These are phyloP conservation scores for Rhagonycha lutea DNA, from an alignment of 2,888 invertebrate genomes.

Conservation along the genomic window DNA sequence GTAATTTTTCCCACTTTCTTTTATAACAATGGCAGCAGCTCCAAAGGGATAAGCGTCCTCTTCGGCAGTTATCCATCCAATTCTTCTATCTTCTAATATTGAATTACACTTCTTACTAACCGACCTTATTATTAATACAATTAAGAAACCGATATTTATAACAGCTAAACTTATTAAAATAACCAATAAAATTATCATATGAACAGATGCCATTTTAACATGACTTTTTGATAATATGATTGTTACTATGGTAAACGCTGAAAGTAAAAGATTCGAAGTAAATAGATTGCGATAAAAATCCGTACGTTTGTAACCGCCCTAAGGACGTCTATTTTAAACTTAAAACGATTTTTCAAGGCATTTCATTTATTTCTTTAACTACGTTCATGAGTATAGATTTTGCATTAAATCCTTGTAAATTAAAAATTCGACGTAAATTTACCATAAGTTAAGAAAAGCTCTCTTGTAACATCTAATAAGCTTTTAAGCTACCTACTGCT, in stretches of 20 bases:
- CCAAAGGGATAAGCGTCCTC: background rate
- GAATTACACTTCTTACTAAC: too few relatives aligned
- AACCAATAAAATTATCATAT: background rate
- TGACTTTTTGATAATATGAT: too few relatives aligned
- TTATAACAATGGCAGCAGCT: background rate
- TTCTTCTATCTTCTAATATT: background rate
- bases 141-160: background rate
- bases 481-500: slow-evolving; percentile 4
- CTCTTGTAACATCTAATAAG: background rate
- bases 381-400: background rate
- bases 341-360: background rate
- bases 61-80: background rate
- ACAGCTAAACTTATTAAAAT: background rate
- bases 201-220: background rate
- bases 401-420: background rate
- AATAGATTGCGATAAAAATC: background rate
- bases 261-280: too few relatives aligned
- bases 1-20: background rate
- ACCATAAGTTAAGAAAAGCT: slow-evolving; percentile 6
- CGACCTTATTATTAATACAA: background rate
- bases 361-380: background rate
- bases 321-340: background rate
- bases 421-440: slow-evolving; percentile 4
- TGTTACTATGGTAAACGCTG: too few relatives aligned
- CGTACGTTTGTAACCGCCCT: background rate